Percentiles rank a stretch among this genome's conserved stretches.
Conservation (phyloP, 2,888 invertebrate species). For the Bellardia bayeri region DNA sequence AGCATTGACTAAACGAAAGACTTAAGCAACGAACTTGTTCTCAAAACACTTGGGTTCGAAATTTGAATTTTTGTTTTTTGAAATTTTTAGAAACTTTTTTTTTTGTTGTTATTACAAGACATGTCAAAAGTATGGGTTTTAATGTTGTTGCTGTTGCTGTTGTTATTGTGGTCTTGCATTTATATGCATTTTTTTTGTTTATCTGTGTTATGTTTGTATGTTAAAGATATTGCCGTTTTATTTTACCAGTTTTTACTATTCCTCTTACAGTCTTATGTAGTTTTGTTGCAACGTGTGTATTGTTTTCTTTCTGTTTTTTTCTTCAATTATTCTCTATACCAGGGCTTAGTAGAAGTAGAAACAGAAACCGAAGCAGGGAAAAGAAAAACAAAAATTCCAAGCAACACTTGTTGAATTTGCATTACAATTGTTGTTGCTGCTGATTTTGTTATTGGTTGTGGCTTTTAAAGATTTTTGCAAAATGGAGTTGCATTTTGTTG, state of each 20-base stretch:
- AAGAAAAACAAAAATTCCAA: slow-evolving; percentile 48
- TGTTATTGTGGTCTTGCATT: slow-evolving; percentile 34
- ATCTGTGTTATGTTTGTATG: slow-evolving; percentile 27
- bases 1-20: slow-evolving; percentile 56
- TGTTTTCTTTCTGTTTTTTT: slow-evolving; percentile 42
- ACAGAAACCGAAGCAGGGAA: not conserved
- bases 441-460: slow-evolving; percentile 22
- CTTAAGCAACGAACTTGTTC: slow-evolving; percentile 70
- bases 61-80: slow-evolving; percentile 25
- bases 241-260: slow-evolving; percentile 55
- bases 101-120: slow-evolving; percentile 8
- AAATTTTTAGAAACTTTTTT: slow-evolving; percentile 43
- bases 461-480: slow-evolving; percentile 66
- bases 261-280: slow-evolving; percentile 23
- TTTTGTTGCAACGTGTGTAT: slow-evolving; percentile 54
- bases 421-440: slow-evolving; percentile 46
- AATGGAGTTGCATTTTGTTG: slow-evolving; percentile 73
- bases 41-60: slow-evolving; percentile 38
- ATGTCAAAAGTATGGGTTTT: not conserved
- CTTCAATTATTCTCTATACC: slow-evolving; percentile 54
- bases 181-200: slow-evolving; percentile 33
- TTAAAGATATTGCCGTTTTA: slow-evolving; percentile 59
- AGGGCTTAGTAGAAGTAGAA: slow-evolving; percentile 26
- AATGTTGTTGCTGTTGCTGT: slow-evolving; percentile 16
- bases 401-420: slow-evolving; percentile 72